Evolutionary conservation across 2,888 invertebrate genomes (phyloP).

Genomic region (Chrysotoxum bicinctum): DNA sequence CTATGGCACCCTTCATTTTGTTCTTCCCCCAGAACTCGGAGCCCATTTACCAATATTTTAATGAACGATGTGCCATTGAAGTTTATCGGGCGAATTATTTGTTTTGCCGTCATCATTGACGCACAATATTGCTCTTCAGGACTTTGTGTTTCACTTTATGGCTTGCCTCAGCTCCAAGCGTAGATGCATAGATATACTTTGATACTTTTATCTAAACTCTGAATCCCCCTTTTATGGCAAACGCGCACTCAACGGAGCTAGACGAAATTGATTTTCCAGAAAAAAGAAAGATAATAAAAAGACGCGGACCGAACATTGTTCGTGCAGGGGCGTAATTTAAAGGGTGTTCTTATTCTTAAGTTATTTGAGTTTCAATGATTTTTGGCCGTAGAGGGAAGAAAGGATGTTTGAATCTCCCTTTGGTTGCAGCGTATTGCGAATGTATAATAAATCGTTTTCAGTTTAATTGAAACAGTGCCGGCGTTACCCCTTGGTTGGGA

Average conservation of each 20-base stretch:
- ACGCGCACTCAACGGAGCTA: conserved; percentile 57
- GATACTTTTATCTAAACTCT: conserved; percentile 2
- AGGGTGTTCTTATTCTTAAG: not conserved
- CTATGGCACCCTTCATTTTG: conserved; percentile 2
- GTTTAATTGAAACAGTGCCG: no score
- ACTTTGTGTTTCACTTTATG: conserved; percentile 49
- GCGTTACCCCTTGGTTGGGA: no score
- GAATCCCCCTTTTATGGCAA: conserved; percentile 19
- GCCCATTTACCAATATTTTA: conserved; percentile 50
- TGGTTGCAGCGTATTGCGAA: no score
- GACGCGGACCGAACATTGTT: conserved; percentile 5
- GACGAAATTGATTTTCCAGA: conserved; percentile 70
- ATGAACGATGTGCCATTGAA: conserved; percentile 72
- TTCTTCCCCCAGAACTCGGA: not conserved
- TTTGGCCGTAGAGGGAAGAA: no score
- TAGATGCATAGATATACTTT: conserved; percentile 34
- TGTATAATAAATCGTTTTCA: no score
- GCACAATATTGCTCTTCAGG: conserved; percentile 51
- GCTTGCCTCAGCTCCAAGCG: conserved; percentile 2
- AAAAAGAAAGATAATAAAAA: conserved; percentile 12
- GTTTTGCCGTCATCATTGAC: conserved; percentile 47
- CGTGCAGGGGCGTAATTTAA: not conserved
- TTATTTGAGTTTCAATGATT: no score
- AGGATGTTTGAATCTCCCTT: no score
- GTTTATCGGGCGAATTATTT: conserved; percentile 71